Percentiles rank a stretch among this genome's conserved stretches.
Conservation (phyloP, 1,140 invertebrate genomes). For the Drosophila virilis region DNA sequence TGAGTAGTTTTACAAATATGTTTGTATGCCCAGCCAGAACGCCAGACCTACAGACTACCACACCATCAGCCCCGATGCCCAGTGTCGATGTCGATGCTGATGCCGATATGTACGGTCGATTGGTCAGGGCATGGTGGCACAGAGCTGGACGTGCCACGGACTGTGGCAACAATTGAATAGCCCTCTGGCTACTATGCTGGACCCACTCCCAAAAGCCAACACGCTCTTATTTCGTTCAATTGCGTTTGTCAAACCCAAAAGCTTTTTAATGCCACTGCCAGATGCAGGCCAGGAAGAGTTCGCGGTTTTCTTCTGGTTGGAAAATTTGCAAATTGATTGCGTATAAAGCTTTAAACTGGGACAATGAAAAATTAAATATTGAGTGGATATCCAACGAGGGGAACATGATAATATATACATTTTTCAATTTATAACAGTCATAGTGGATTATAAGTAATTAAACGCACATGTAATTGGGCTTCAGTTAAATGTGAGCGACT, state of each 20-base stretch:
- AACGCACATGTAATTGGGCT: too few species aligned
- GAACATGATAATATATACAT: neutral
- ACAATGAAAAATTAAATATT: conserved; percentile 5
- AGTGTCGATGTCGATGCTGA: conserved; percentile 35
- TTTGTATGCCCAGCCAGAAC: conserved; percentile 42
- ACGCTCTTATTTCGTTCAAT: conserved; percentile 66
- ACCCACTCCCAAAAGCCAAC: conserved; percentile 24
- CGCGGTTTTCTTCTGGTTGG: conserved; percentile 17
- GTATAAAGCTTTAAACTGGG: conserved; percentile 26
- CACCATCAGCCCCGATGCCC: conserved; percentile 24
- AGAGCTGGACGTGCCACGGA: conserved; percentile 33
- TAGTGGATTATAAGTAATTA: too few species aligned
- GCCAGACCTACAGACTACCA: conserved; percentile 7
- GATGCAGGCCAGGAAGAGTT: conserved; percentile 12
- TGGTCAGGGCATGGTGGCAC: conserved; percentile 58
- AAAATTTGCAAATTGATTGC: conserved; percentile 32
- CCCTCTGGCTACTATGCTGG: conserved; percentile 9
- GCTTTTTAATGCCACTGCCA: conserved; percentile 50
- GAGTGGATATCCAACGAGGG: neutral
- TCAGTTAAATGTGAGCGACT: too few species aligned
- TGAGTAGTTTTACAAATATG: conserved; percentile 75
- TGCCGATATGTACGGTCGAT: conserved; percentile 54
- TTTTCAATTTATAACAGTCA: too few species aligned
- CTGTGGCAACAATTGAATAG: conserved; percentile 57
- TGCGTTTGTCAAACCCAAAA: conserved; percentile 64